phyloP scores from a whole-genome alignment of 2,797 vertebrate genomes.

The Erpetoichthys calabaricus region DNA sequence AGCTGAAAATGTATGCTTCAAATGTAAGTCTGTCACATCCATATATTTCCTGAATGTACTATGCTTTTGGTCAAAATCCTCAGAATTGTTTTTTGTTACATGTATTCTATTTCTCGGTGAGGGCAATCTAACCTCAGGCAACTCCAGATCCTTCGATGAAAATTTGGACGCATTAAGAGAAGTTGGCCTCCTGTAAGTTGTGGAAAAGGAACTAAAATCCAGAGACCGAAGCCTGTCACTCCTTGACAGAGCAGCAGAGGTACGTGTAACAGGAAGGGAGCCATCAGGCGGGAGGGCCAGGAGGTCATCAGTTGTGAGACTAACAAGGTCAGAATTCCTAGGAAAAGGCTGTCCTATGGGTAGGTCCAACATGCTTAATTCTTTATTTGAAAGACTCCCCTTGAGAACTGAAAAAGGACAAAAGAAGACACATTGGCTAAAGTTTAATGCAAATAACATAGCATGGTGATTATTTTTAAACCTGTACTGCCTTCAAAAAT shows the following conservation, averaged over 20 bases:
- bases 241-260: constrained; percentile 27
- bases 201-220: not conserved
- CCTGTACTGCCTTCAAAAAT: too few relatives aligned
- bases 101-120: constrained; percentile 7
- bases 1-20: not conserved
- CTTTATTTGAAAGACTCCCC: constrained; percentile 38
- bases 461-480: too few relatives aligned
- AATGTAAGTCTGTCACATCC: not conserved
- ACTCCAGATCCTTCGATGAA: not conserved
- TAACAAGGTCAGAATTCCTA: constrained; percentile 47
- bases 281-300: constrained; percentile 60
- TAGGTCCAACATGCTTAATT: constrained; percentile 43
- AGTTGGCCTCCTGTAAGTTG: not conserved
- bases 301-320: constrained; percentile 73
- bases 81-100: constrained; percentile 12
- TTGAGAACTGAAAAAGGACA: constrained; percentile 36
- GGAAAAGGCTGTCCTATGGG: constrained; percentile 23
- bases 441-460: not conserved
- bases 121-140: too few relatives aligned
- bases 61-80: constrained; percentile 2
- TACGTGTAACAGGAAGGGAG: constrained; percentile 48
- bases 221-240: not conserved
- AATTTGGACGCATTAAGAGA: not conserved
- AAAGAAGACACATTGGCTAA: not conserved
- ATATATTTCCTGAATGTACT: constrained; percentile 7